Evolutionary conservation across 2,888 invertebrate genomes (phyloP).

Genomic region (Beris morrisii): DNA sequence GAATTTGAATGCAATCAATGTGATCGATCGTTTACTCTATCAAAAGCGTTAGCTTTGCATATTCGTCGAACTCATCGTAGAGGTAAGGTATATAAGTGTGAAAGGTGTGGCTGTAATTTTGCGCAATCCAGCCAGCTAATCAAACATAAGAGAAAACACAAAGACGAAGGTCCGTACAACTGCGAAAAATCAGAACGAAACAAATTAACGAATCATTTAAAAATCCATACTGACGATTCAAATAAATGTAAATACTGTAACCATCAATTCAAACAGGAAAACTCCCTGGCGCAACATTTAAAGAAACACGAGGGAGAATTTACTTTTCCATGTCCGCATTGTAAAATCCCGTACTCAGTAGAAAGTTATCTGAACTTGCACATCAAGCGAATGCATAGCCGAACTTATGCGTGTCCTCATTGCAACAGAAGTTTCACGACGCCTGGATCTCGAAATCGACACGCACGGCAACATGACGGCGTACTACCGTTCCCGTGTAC

Average conservation of each 20-base stretch:
- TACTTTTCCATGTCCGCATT: neutral
- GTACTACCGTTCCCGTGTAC: conserved; percentile 31
- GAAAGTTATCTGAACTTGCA: conserved; percentile 20
- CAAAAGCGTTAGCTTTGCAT: conserved; percentile 28
- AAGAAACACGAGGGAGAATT: conserved; percentile 30
- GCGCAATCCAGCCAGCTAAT: conserved; percentile 31
- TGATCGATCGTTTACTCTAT: conserved; percentile 32
- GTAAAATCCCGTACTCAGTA: conserved; percentile 30
- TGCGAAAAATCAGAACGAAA: conserved; percentile 28
- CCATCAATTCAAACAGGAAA: neutral
- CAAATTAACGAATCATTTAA: conserved; percentile 26
- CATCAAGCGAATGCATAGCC: conserved; percentile 12
- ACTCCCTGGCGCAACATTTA: conserved; percentile 26
- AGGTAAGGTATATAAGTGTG: conserved; percentile 30
- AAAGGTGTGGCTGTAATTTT: conserved; percentile 4
- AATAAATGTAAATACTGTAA: conserved; percentile 32
- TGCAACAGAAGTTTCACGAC: neutral
- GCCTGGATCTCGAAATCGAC: neutral
- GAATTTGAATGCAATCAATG: conserved; percentile 29
- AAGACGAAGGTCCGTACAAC: conserved; percentile 12
- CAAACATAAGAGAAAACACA: conserved; percentile 31
- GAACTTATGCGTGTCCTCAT: neutral
- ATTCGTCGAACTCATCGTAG: conserved; percentile 27
- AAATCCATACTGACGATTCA: conserved; percentile 29
- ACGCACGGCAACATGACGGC: conserved; percentile 18